Evolutionary conservation across 2,113 vertebrate species (phyloP).

Genomic region (Pterocles orientalis): DNA sequence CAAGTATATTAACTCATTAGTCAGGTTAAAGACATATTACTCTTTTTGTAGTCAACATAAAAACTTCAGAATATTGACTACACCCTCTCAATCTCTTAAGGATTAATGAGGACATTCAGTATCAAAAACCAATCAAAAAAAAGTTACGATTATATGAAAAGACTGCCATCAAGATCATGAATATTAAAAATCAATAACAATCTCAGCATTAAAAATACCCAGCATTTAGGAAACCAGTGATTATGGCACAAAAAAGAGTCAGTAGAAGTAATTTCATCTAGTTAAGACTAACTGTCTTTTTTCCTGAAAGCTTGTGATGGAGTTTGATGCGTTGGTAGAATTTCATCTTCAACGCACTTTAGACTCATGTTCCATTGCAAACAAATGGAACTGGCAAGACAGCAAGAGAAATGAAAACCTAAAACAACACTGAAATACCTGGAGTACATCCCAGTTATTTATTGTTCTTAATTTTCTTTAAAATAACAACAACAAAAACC

Average conservation of each 20-base stretch:
- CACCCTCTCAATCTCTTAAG: neutral
- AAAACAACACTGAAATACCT: neutral
- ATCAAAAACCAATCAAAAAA: neutral
- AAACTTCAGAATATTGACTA: neutral
- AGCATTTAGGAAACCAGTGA: neutral
- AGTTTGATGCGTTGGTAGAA: neutral
- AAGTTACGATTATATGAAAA: neutral
- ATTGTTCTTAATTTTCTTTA: neutral
- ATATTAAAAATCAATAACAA: neutral
- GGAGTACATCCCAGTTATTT: neutral
- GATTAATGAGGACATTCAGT: neutral
- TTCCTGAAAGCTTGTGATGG: neutral
- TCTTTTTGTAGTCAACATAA: neutral
- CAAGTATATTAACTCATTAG: neutral
- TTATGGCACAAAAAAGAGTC: neutral
- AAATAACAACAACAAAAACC: neutral
- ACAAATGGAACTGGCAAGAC: neutral
- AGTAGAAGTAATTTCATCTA: neutral
- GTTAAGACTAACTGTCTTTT: neutral
- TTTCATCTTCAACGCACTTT: neutral
- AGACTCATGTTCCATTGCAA: neutral
- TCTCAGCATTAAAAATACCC: neutral
- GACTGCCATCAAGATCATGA: neutral
- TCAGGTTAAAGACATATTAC: neutral
- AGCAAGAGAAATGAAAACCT: neutral